Evolutionary conservation across 2,797 vertebrate genomes (phyloP).

Genomic region (Pelodytes ibericus): DNA sequence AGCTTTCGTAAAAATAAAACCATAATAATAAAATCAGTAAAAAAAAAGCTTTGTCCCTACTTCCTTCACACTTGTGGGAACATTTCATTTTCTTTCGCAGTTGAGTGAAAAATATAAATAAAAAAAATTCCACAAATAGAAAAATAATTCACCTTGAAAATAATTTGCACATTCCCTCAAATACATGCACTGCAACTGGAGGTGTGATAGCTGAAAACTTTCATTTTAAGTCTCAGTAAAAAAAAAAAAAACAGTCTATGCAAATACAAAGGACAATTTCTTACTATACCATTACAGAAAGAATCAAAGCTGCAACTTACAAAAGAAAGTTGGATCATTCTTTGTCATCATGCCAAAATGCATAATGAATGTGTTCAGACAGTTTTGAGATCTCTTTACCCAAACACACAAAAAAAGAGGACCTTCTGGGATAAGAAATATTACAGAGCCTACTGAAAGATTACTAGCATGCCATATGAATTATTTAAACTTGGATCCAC

Average conservation of each 20-base stretch:
- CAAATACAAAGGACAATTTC: background rate
- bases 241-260: background rate
- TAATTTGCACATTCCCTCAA: slow-evolving; percentile 20
- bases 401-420: too few species aligned
- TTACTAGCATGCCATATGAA: slow-evolving; percentile 7
- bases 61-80: too few species aligned
- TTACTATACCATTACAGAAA: background rate
- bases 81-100: too few species aligned
- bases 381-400: too few species aligned
- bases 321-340: background rate
- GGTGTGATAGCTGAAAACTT: slow-evolving; percentile 13
- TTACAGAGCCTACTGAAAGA: slow-evolving; percentile 8
- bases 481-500: slow-evolving; percentile 15
- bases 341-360: slow-evolving; percentile 1
- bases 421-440: background rate
- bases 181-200: slow-evolving; percentile 4
- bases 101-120: background rate
- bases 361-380: background rate
- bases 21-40: too few species aligned
- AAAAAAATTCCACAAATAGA: background rate
- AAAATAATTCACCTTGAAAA: background rate
- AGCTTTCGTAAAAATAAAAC: too few species aligned
- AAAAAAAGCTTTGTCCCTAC: too few species aligned
- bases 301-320: background rate
- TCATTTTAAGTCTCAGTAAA: background rate